These are phyloP conservation scores for Papilio gigon DNA, from an alignment of 2,888 invertebrate genomes.

Conservation along the genomic window DNA sequence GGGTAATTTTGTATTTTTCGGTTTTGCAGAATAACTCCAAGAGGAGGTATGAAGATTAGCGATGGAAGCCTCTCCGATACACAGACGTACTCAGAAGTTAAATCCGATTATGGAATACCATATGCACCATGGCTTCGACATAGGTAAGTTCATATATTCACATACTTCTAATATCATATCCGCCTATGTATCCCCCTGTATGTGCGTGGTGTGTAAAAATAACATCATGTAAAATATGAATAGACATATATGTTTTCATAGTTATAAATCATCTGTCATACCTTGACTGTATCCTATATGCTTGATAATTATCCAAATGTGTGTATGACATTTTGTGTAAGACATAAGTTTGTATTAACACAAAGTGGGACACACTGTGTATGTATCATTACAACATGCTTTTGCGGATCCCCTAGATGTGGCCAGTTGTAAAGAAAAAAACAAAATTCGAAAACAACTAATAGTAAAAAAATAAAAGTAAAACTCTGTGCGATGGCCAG, in stretches of 20 bases:
- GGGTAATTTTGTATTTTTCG: background rate
- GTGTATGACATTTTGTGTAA: slow-evolving; percentile 55
- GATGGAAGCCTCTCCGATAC: slow-evolving; percentile 94
- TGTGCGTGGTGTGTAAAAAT: slow-evolving; percentile 49
- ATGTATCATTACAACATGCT: slow-evolving; percentile 61
- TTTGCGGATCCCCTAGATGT: slow-evolving; percentile 59
- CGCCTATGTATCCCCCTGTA: slow-evolving; percentile 39
- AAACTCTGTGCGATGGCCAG: slow-evolving; percentile 58
- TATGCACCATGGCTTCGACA: slow-evolving; percentile 94
- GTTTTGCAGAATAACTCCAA: slow-evolving; percentile 71
- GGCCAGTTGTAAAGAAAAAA: slow-evolving; percentile 62
- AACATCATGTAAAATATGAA: slow-evolving; percentile 39
- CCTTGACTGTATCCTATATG: slow-evolving; percentile 45
- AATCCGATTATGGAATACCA: slow-evolving; percentile 90
- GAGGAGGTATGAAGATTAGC: slow-evolving; percentile 83
- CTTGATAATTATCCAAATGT: slow-evolving; percentile 38
- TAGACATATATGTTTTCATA: slow-evolving; percentile 46
- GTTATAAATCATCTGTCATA: slow-evolving; percentile 50
- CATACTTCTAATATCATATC: slow-evolving; percentile 26
- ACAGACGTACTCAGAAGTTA: slow-evolving; percentile 87
- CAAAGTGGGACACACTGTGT: slow-evolving; percentile 49
- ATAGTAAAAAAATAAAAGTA: slow-evolving; percentile 25
- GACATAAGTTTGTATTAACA: slow-evolving; percentile 45
- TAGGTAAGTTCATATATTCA: slow-evolving; percentile 77
- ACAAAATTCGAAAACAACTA: background rate